Evolutionary conservation across 2,888 invertebrate species (phyloP), one percentile per base, ranked within the genome.

Genomic region (Hirtodrosophila duncani): DNA sequence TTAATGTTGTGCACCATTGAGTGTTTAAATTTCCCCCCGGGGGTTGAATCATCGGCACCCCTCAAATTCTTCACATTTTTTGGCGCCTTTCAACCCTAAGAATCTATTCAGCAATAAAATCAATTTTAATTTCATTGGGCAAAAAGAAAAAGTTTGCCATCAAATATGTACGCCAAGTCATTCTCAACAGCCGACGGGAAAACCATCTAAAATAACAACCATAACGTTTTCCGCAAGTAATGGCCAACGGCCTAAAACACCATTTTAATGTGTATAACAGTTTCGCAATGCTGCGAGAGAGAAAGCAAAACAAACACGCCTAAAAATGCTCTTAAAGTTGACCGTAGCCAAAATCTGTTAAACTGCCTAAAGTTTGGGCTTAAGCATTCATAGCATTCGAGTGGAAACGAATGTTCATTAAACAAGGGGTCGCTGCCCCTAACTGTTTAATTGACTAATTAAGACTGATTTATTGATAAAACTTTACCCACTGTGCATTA

Each of bases 71-170:
- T n/a, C n/a, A n/a, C n/a, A n/a, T n/a, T n/a, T n/a, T n/a, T n/a
- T n/a, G n/a, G n/a, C n/a, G n/a, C n/a, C n/a, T n/a, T n/a, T n/a
- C n/a, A n/a, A n/a, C n/a, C n/a, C n/a, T n/a, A n/a, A n/a, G n/a
- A n/a, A n/a, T n/a, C 29, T 27, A 10, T 29, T 26, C 33, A 21
- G 30, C 42, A 43, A 56, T 51, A 66, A 79, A 71, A 71, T 64
- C 67, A 67, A 75, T 71, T 75, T 75, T 62, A 58, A 79, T 67
- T 70, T 63, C 36, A 42, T 63, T 55, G 26, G 30, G 31, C 10
- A 21, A 23, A 33, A 37, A 27, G 24, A 26, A 37, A 11, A 41
- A 14, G 21, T 37, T 65, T 60, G 43, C 43, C 55, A 31, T 52
- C 44, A 46, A 53, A 58, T 38, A 60, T 49, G 36, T 56, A 50